Conservation (phyloP, 2,797 vertebrate genomes). For the Cyprinella venusta region DNA sequence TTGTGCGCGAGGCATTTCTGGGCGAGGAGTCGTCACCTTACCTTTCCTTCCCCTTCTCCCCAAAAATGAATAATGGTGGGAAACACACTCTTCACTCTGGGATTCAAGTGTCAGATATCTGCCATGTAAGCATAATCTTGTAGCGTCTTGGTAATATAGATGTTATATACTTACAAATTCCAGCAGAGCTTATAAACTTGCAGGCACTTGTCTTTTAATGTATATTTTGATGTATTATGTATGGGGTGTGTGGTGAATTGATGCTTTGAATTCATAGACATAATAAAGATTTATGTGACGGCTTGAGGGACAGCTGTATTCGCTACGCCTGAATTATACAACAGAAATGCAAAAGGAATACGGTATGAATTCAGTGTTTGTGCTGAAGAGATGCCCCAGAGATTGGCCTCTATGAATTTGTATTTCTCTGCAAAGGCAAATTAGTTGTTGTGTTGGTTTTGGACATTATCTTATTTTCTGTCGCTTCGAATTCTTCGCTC, state of each 20-base stretch:
- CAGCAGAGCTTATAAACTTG: constrained; percentile 16
- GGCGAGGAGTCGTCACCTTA: constrained; percentile 71
- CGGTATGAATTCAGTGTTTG: constrained; percentile 52
- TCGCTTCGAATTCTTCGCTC: not conserved
- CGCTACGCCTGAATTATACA: constrained; percentile 65
- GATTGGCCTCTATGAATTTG: constrained; percentile 46
- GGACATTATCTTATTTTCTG: constrained; percentile 21
- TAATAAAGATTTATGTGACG: constrained; percentile 66
- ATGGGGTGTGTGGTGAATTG: constrained; percentile 53
- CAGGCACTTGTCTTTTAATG: constrained; percentile 45
- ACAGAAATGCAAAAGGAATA: constrained; percentile 54
- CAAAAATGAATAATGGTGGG: constrained; percentile 36
- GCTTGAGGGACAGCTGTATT: constrained; percentile 63
- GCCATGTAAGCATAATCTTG: constrained; percentile 19
- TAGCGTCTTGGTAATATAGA: not conserved
- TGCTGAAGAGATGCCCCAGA: constrained; percentile 45
- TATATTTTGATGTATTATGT: constrained; percentile 58
- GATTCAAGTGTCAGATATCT: constrained; percentile 16
- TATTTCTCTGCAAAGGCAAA: constrained; percentile 48
- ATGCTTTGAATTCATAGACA: constrained; percentile 51
- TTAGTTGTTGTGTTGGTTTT: constrained; percentile 50
- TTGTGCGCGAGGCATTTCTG: constrained; percentile 61
- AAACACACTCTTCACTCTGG: not conserved
- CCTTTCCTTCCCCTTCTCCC: constrained; percentile 58
- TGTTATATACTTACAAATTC: constrained; percentile 6